phyloP scores from a whole-genome alignment of 2,888 invertebrate genomes.

The Brachynemurus nebulosus region DNA sequence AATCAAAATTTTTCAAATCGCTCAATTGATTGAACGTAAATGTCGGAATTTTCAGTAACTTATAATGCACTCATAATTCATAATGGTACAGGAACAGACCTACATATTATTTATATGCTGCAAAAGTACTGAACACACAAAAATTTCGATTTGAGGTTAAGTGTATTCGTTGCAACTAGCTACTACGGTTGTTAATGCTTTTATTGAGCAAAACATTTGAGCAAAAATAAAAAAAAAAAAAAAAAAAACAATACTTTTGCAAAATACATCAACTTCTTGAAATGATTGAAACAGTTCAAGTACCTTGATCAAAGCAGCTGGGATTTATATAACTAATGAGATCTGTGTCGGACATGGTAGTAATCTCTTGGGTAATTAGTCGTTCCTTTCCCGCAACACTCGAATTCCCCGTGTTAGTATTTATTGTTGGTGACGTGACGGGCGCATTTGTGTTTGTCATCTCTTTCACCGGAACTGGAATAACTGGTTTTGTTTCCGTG shows the following conservation, averaged over 20 bases:
- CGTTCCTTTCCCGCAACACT: slow-evolving; percentile 32
- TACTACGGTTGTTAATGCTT: too few relatives aligned
- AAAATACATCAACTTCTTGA: too few relatives aligned
- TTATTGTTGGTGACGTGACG: slow-evolving; percentile 18
- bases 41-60: too few relatives aligned
- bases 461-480: slow-evolving; percentile 25
- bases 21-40: too few relatives aligned
- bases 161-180: too few relatives aligned
- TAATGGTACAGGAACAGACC: too few relatives aligned
- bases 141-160: too few relatives aligned
- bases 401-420: slow-evolving; percentile 19
- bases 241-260: background rate
- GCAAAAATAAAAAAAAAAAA: background rate
- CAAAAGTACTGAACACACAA: too few relatives aligned
- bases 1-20: too few relatives aligned
- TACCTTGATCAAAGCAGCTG: slow-evolving; percentile 75
- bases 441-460: slow-evolving; percentile 11
- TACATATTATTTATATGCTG: too few relatives aligned
- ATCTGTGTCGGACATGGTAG: slow-evolving; percentile 78
- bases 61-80: too few relatives aligned
- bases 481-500: slow-evolving; percentile 16
- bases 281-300: slow-evolving; percentile 11
- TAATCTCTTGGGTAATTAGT: slow-evolving; percentile 57
- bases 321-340: slow-evolving; percentile 80
- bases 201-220: too few relatives aligned